Percentiles rank a stretch among this genome's conserved stretches.
These are phyloP conservation scores for Hassar affinis DNA, from an alignment of 2,113 vertebrate genomes.

Conservation along the genomic window DNA sequence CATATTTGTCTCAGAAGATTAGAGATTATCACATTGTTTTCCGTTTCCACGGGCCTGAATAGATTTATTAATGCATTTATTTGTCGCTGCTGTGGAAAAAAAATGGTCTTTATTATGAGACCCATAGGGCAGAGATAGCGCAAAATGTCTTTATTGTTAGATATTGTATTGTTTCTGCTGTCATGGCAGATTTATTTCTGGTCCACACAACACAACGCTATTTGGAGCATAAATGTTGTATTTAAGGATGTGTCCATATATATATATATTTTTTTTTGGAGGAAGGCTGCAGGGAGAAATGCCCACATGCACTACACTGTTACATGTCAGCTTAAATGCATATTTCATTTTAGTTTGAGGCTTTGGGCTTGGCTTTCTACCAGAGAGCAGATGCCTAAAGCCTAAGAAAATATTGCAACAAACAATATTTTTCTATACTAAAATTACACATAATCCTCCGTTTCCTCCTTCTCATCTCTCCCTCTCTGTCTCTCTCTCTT, in stretches of 20 bases:
- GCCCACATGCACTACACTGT: not conserved
- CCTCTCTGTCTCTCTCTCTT: not conserved
- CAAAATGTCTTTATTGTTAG: not conserved
- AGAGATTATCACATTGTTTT: not conserved
- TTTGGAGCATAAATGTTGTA: not conserved
- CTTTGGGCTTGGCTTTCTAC: not conserved
- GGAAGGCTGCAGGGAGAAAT: not conserved
- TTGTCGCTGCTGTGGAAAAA: not conserved
- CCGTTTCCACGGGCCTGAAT: not conserved
- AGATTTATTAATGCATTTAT: constrained; percentile 4
- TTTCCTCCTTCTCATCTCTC: not conserved
- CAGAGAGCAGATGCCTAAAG: not conserved
- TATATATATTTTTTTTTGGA: not conserved
- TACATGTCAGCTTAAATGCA: not conserved
- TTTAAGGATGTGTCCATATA: not conserved
- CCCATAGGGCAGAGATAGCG: not conserved
- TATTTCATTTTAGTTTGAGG: not conserved
- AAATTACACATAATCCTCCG: not conserved
- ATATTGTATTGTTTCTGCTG: constrained; percentile 27
- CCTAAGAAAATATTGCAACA: not conserved
- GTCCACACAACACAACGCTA: constrained; percentile 8
- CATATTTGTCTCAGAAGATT: not conserved
- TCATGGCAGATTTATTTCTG: constrained; percentile 10
- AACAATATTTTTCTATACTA: not conserved
- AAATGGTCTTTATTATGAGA: constrained; percentile 13